These are phyloP conservation scores for Drosophila kurseongensis DNA, from an alignment of 1,140 invertebrate genomes.

Conservation along the genomic window DNA sequence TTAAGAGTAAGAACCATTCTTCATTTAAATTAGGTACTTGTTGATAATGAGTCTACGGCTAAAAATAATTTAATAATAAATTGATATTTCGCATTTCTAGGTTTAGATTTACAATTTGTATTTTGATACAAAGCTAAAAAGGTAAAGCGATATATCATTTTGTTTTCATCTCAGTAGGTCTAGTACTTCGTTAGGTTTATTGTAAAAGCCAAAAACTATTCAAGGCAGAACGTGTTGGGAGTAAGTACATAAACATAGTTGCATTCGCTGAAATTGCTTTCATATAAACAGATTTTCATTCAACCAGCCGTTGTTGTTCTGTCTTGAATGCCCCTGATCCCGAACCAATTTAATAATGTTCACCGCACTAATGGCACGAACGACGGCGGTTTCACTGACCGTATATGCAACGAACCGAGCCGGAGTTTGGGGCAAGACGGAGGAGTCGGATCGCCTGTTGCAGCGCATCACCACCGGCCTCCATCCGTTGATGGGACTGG, in stretches of 20 bases:
- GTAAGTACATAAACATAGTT: not conserved
- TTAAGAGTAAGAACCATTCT: too few relatives aligned
- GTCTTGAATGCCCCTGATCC: not conserved
- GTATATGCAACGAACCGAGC: slow-evolving; percentile 28
- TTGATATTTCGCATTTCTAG: too few relatives aligned
- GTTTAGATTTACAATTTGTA: too few relatives aligned
- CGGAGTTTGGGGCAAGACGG: slow-evolving; percentile 38
- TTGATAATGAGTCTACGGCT: too few relatives aligned
- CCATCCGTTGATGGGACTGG: not conserved
- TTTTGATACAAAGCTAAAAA: not conserved
- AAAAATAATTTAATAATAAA: too few relatives aligned
- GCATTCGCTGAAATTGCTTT: not conserved
- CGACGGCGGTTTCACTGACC: slow-evolving; percentile 24
- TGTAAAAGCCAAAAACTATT: not conserved
- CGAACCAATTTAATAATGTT: slow-evolving; percentile 5
- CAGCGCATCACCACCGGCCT: slow-evolving; percentile 3
- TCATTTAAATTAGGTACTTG: too few relatives aligned
- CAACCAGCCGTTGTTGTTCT: not conserved
- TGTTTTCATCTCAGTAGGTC: not conserved
- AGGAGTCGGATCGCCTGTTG: slow-evolving; percentile 29
- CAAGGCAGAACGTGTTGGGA: not conserved
- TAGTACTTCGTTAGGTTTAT: not conserved
- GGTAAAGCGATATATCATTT: not conserved
- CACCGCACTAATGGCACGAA: slow-evolving; percentile 15
- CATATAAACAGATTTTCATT: not conserved